Evolutionary conservation across 2,113 vertebrate species (phyloP).

Genomic region (Saguinus imperator): DNA sequence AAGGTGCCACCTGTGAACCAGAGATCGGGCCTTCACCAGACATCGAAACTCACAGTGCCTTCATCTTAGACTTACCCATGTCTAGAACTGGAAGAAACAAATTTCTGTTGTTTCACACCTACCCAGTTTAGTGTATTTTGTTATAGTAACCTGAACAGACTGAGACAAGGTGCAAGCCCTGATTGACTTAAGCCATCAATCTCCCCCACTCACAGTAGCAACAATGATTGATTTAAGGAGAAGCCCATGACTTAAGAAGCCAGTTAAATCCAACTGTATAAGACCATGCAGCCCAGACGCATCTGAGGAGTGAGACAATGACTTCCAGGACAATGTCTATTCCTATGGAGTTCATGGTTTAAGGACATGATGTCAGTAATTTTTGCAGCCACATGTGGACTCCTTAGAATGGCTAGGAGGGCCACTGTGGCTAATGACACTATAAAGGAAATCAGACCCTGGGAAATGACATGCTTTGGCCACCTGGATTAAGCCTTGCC

Average conservation of each 20-base stretch:
- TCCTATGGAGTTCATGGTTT: neutral
- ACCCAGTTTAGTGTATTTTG: neutral
- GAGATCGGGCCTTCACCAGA: no score
- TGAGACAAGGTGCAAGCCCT: neutral
- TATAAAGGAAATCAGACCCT: constrained; percentile 44
- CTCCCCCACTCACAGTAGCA: neutral
- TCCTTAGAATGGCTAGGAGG: neutral
- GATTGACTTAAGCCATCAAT: neutral
- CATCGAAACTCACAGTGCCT: neutral
- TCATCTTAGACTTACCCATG: neutral
- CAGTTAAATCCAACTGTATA: no score
- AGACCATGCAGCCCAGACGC: no score
- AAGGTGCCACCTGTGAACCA: neutral
- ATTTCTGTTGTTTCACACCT: neutral
- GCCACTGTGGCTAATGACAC: constrained; percentile 16
- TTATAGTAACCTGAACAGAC: neutral
- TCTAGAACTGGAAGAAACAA: neutral
- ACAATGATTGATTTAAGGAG: neutral
- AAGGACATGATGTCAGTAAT: constrained; percentile 18
- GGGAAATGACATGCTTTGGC: constrained; percentile 43
- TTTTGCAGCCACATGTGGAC: neutral
- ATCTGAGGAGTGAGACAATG: neutral
- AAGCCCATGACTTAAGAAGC: neutral
- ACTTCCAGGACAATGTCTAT: neutral
- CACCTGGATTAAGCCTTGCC: constrained; percentile 56